Percentiles rank a stretch among this genome's conserved stretches.
Evolutionary conservation across 1,140 invertebrate genomes (phyloP).

Genomic region (Cataglyphis hispanica): DNA sequence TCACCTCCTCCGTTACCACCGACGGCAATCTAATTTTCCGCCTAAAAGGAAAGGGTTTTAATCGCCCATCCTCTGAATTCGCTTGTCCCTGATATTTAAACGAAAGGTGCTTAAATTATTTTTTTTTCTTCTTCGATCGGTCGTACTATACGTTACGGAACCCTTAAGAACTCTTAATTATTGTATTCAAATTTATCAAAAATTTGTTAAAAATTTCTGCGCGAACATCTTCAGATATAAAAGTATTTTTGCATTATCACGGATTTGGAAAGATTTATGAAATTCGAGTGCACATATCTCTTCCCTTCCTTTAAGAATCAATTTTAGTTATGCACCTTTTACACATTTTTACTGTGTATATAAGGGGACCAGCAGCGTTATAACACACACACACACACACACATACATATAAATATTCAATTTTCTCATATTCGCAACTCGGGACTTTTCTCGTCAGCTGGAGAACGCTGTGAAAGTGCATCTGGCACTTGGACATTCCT

Average conservation of each 20-base stretch:
- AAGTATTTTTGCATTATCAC: background rate
- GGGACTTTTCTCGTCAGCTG: conserved; percentile 1
- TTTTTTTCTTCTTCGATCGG: conserved; percentile 15
- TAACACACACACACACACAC: too few species aligned
- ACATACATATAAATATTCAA: conserved; percentile 4
- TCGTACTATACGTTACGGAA: background rate
- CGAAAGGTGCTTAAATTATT: conserved; percentile 14
- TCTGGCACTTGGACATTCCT: conserved; percentile 28
- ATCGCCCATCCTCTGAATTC: conserved; percentile 37
- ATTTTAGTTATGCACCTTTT: conserved; percentile 18
- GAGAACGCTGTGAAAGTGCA: conserved; percentile 26
- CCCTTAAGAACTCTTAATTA: conserved; percentile 33
- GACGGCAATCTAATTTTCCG: conserved; percentile 63
- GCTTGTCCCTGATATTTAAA: background rate
- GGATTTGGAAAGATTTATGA: background rate
- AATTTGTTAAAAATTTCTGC: background rate
- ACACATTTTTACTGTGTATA: background rate
- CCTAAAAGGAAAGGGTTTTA: conserved; percentile 68
- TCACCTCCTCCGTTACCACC: conserved; percentile 34
- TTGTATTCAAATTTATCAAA: too few species aligned
- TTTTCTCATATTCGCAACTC: conserved; percentile 6
- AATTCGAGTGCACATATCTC: background rate
- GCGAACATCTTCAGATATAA: background rate
- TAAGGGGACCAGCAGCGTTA: too few species aligned
- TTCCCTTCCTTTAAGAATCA: background rate